These are phyloP conservation scores for Prionailurus bengalensis DNA, from an alignment of 2,113 vertebrate species.

Conservation along the genomic window DNA sequence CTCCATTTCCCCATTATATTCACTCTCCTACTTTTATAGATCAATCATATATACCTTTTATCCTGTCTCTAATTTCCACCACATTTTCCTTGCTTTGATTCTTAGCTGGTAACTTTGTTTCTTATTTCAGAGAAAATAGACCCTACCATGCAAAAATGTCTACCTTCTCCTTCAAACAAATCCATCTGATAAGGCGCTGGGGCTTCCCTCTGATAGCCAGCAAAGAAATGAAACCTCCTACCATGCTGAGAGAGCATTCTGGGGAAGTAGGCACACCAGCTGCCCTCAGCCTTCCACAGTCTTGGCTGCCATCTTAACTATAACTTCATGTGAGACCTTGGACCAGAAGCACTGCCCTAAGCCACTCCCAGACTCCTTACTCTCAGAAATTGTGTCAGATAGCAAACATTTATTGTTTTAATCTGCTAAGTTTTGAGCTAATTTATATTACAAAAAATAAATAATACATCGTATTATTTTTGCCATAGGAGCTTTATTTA, in stretches of 20 bases:
- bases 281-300: background rate
- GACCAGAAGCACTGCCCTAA: background rate
- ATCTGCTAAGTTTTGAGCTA: background rate
- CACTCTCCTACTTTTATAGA: background rate
- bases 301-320: background rate
- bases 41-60: background rate
- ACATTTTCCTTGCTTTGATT: background rate
- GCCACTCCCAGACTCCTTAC: background rate
- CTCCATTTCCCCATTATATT: background rate
- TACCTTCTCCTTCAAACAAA: background rate
- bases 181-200: background rate
- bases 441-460: conserved; percentile 18
- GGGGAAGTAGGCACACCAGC: background rate
- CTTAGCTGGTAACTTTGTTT: background rate
- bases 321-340: too few species aligned
- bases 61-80: background rate
- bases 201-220: background rate
- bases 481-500: background rate
- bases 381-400: background rate
- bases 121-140: background rate
- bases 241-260: background rate
- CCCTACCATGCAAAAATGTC: background rate
- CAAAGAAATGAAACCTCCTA: background rate
- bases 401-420: background rate
- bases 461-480: background rate